These are phyloP conservation scores for Tipula confusa DNA, from an alignment of 2,888 invertebrate genomes.

Conservation along the genomic window DNA sequence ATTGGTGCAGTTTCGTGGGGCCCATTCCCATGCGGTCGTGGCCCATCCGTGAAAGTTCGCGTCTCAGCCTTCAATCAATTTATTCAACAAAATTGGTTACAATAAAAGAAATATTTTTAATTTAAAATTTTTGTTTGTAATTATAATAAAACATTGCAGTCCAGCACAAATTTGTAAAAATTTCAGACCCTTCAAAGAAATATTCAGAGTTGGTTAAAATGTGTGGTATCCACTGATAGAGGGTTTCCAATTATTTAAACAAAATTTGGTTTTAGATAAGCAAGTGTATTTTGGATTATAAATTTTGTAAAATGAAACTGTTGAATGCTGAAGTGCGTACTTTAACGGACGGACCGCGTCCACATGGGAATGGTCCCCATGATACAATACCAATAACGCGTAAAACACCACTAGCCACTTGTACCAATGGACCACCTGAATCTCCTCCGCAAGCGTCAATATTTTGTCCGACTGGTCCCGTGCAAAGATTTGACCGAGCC, in stretches of 20 bases:
- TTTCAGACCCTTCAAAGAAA: neutral
- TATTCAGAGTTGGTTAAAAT: neutral
- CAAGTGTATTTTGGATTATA: neutral
- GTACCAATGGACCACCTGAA: slow-evolving; percentile 8
- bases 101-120: no score
- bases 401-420: neutral
- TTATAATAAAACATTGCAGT: neutral
- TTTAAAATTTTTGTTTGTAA: neutral
- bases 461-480: neutral
- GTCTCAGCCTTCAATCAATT: neutral
- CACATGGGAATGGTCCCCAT: slow-evolving; percentile 5
- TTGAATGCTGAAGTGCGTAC: neutral
- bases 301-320: neutral
- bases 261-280: neutral
- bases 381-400: neutral
- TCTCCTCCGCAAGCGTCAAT: slow-evolving; percentile 13
- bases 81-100: neutral
- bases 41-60: neutral
- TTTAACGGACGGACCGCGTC: neutral
- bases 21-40: neutral
- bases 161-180: neutral
- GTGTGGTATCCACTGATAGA: neutral
- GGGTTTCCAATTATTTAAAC: neutral
- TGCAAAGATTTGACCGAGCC: neutral
- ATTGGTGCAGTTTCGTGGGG: neutral